These are phyloP conservation scores for Scomber scombrus DNA, from an alignment of 2,113 vertebrate species.

Conservation along the genomic window DNA sequence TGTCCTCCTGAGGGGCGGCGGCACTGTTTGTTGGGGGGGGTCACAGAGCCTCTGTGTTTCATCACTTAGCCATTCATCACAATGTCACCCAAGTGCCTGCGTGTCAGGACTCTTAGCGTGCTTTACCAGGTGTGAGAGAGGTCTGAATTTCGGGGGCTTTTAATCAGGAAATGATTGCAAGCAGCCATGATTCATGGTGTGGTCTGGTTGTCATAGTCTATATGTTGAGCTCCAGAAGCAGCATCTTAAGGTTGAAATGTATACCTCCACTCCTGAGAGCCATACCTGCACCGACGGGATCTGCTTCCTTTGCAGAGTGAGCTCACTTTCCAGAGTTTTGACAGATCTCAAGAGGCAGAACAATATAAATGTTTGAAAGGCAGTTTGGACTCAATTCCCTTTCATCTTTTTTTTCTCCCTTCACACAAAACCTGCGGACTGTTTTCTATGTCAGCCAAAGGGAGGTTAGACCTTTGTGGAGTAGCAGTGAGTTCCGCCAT, in stretches of 20 bases:
- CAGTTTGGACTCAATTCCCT: slow-evolving; percentile 63
- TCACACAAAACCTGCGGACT: slow-evolving; percentile 64
- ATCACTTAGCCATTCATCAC: slow-evolving; percentile 80
- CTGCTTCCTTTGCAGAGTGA: slow-evolving; percentile 58
- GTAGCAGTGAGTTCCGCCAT: slow-evolving; percentile 35
- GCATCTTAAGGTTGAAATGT: slow-evolving; percentile 71
- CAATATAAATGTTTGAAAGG: slow-evolving; percentile 76
- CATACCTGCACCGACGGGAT: slow-evolving; percentile 61
- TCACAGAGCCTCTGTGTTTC: slow-evolving; percentile 78
- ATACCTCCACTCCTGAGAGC: slow-evolving; percentile 59
- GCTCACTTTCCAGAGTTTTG: slow-evolving; percentile 66
- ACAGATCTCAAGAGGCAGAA: slow-evolving; percentile 70
- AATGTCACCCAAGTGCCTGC: slow-evolving; percentile 68
- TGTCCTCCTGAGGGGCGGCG: slow-evolving; percentile 65
- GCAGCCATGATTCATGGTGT: slow-evolving; percentile 71
- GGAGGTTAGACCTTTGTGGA: slow-evolving; percentile 61
- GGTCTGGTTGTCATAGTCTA: slow-evolving; percentile 67
- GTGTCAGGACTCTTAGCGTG: slow-evolving; percentile 68
- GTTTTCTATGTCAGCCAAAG: slow-evolving; percentile 62
- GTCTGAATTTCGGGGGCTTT: slow-evolving; percentile 59
- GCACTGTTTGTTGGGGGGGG: slow-evolving; percentile 58
- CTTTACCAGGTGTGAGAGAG: slow-evolving; percentile 79
- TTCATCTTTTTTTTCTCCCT: slow-evolving; percentile 75
- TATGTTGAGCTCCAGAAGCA: slow-evolving; percentile 61
- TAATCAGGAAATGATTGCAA: slow-evolving; percentile 79